A percentile compares a stretch with the other conserved stretches of the same genome.
Conservation (phyloP, 92 coral and sea anemone species). For the Zoanthus sociatus region DNA sequence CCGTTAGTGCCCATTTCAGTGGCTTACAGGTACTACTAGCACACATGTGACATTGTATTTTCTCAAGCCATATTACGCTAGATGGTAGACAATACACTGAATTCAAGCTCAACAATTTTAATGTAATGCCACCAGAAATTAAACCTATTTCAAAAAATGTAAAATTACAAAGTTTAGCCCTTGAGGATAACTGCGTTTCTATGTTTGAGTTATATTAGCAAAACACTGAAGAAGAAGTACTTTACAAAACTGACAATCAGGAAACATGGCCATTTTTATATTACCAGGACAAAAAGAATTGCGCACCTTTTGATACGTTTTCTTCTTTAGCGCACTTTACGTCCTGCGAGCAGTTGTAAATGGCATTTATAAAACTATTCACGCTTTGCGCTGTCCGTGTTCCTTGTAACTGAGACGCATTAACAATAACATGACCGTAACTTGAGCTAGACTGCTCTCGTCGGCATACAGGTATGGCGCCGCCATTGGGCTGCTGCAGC, state of each 20-base stretch:
- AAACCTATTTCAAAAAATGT: background rate
- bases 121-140: background rate
- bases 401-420: background rate
- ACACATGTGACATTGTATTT: background rate
- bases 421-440: background rate
- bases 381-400: background rate
- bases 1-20: background rate
- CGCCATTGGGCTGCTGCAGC: background rate
- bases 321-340: background rate
- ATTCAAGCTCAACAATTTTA: background rate
- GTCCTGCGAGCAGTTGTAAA: background rate
- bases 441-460: background rate
- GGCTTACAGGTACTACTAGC: background rate
- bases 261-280: no score
- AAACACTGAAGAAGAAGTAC: background rate
- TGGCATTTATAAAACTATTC: background rate
- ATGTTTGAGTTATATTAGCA: background rate
- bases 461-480: constrained; percentile 12
- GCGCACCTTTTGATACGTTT: constrained; percentile 3
- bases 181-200: background rate
- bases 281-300: background rate
- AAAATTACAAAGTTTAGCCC: background rate
- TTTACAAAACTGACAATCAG: background rate
- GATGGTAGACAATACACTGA: background rate
- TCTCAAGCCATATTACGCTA: background rate